Conservation (phyloP, 92 coral and sea anemone genomes). For the Anthopleura xanthogrammica region DNA sequence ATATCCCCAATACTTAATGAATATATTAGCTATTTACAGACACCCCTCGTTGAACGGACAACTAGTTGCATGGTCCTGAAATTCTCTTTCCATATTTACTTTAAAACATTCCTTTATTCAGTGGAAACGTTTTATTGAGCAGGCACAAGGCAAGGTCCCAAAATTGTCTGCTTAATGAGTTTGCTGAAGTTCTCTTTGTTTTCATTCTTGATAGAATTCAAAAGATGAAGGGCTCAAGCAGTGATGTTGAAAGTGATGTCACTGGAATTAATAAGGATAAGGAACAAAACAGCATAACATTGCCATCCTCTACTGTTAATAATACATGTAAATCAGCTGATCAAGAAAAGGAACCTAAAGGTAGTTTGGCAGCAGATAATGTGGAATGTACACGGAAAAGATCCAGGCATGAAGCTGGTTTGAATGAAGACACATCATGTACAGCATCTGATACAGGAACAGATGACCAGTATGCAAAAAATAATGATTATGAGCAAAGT, state of each 20-base stretch:
- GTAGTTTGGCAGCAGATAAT: background rate
- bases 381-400: slow-evolving; percentile 20
- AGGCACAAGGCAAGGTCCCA: background rate
- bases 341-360: background rate
- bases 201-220: background rate
- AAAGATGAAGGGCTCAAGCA: background rate
- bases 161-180: background rate
- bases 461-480: slow-evolving; percentile 11
- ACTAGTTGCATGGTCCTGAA: no score
- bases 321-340: background rate
- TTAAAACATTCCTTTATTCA: no score
- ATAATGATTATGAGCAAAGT: background rate
- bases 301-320: background rate
- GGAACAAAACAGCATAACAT: background rate
- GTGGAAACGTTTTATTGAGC: no score
- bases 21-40: no score
- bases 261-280: background rate
- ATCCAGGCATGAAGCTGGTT: slow-evolving; percentile 5
- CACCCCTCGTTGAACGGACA: no score
- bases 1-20: no score
- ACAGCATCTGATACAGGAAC: slow-evolving; percentile 6
- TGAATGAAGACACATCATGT: background rate
- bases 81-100: no score
- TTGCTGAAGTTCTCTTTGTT: background rate
- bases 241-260: background rate